A percentile compares a stretch with the other conserved stretches of the same genome.
Conservation (phyloP, 2,797 vertebrate genomes). For the Momotus momota region DNA sequence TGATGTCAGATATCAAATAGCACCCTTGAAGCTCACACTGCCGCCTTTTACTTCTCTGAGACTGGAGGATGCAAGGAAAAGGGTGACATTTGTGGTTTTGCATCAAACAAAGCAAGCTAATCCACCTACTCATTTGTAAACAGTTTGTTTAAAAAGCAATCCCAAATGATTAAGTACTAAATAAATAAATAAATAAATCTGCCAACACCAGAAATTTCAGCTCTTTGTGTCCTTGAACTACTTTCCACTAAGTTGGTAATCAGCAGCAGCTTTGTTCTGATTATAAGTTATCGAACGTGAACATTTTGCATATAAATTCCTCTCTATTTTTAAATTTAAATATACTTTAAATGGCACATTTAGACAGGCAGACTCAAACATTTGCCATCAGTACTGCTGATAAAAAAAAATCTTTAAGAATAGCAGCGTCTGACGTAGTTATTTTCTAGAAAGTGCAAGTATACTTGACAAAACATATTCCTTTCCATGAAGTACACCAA, state of each 20-base stretch:
- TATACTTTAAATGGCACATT: not conserved
- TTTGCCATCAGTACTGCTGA: not conserved
- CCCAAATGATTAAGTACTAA: not conserved
- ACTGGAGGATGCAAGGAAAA: not conserved
- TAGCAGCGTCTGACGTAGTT: not conserved
- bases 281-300: slow-evolving; percentile 42
- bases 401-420: not conserved
- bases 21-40: slow-evolving; percentile 3
- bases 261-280: slow-evolving; percentile 15
- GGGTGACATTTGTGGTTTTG: slow-evolving; percentile 1
- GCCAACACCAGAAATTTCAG: slow-evolving; percentile 4
- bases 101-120: slow-evolving; percentile 10
- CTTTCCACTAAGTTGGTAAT: slow-evolving; percentile 1
- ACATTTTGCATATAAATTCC: slow-evolving; percentile 11
- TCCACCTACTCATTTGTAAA: slow-evolving; percentile 19
- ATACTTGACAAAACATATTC: not conserved
- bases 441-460: not conserved
- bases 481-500: not conserved
- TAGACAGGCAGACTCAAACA: not conserved
- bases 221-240: slow-evolving; percentile 34
- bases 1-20: slow-evolving; percentile 37
- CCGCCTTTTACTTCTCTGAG: not conserved
- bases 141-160: slow-evolving; percentile 34
- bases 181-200: not conserved
- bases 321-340: slow-evolving; percentile 10